Evolutionary conservation across 2,888 invertebrate species (phyloP).

Genomic region (Nineta flava): DNA sequence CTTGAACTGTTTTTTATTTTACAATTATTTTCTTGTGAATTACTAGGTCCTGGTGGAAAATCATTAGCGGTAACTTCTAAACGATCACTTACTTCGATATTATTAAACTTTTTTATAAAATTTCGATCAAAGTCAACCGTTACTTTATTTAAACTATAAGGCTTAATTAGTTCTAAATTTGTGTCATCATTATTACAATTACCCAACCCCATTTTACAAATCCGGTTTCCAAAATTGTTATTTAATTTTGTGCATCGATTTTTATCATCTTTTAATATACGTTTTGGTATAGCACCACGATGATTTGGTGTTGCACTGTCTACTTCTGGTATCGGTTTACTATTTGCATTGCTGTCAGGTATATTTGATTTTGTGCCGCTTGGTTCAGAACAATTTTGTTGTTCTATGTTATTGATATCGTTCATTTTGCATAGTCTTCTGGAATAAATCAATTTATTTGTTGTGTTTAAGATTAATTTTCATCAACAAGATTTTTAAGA

Average conservation of each 20-base stretch:
- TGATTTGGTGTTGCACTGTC: slow-evolving; percentile 14
- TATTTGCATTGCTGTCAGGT: slow-evolving; percentile 19
- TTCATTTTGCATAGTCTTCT: background rate
- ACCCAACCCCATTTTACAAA: background rate
- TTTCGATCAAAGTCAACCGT: background rate
- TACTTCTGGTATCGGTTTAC: slow-evolving; percentile 5
- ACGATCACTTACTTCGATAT: background rate
- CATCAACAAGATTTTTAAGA: too few relatives aligned
- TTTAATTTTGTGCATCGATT: slow-evolving; percentile 16
- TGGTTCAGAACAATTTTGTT: slow-evolving; percentile 3
- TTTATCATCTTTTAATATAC: slow-evolving; percentile 13
- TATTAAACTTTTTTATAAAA: background rate
- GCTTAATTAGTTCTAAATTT: background rate
- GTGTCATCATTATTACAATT: background rate
- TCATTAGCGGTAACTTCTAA: background rate
- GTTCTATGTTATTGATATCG: background rate
- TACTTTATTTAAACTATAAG: background rate
- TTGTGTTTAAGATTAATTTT: too few relatives aligned
- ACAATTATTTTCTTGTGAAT: background rate
- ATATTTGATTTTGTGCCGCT: slow-evolving; percentile 5
- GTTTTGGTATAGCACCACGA: slow-evolving; percentile 22
- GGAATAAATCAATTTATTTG: too few relatives aligned
- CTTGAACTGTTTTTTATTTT: background rate
- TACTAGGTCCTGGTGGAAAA: slow-evolving; percentile 2
- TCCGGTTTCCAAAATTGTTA: slow-evolving; percentile 16